Evolutionary conservation across 1,140 invertebrate genomes (phyloP), one percentile per base, ranked within the genome.

Genomic region (Rhagoletis zephyria): DNA sequence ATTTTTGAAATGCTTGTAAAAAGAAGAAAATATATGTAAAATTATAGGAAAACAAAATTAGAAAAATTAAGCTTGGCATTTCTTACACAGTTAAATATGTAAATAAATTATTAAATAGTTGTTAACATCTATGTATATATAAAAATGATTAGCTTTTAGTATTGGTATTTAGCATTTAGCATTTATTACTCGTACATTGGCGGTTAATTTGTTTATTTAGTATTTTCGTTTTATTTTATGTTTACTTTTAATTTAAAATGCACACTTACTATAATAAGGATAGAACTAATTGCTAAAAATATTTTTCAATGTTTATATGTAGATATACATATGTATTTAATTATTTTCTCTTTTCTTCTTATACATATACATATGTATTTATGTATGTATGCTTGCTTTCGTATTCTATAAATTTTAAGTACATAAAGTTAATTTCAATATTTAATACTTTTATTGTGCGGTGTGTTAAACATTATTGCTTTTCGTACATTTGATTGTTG

Each of bases 401-500:
- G 12, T 63, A 63, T n/a, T 63, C n/a, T 63, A 77, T 56, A 56
- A 7, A 56, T 56, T 64, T 61, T 65, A 61, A 63, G 85, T 86
- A 63, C 45, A 86, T 63, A 63, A 63, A 59, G 40, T 85, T 86
- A 56, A 63, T 51, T 63, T 86, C 42, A 65, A 61, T 61, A 63
- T 64, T 86, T 86, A 86, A 63, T 86, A 61, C 85, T 63, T 86
- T 86, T 86, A 86, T 61, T 86, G 59, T 63, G 59, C 63, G 59
- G 40, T 86, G 85, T 86, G 59, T 86, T 86, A 56, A 65, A 64
- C 63, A 63, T 61, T 86, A 86, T 86, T 86, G 85, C 85, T 86
- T 61, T 61, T 86, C 59, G 12, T 86, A 65, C 85, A 63, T 86
- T 86, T 65, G 59, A 65, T 86, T 63, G 56, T 86, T 40, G 85